Evolutionary conservation across 2,113 vertebrate species (phyloP), one percentile per base, ranked within the genome.

Genomic region (Leucosticte australis): DNA sequence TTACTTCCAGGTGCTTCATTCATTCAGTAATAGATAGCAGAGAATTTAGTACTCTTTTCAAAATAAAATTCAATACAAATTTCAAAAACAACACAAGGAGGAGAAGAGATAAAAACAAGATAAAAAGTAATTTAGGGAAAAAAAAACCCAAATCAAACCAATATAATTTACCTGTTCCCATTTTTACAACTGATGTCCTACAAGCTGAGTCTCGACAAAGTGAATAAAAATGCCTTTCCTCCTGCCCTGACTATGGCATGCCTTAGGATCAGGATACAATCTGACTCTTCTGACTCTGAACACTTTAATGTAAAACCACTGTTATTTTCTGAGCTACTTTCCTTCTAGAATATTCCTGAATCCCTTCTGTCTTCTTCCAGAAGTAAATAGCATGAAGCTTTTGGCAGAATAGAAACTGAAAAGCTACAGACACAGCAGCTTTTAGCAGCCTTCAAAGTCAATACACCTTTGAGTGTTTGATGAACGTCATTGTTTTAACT

Each of bases 221-320:
- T 70, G 13, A 65, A 56, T 26, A 82, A 68, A 57, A 1, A 3
- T 18, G 2, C 4, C 22, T 60, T 70, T 70, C 13, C 21, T 83
- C 7, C 22, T 63, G 26, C 37, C 7, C 15, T 87, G 37, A 24
- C 53, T 27, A 21, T 37, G 39, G n/a, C 15, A 11, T 12, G 3
- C 35, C 31, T 60, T 62, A 27, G 28, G 22, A 69, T 23, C 23
- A 92, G 35, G 23, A 30, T 27, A 21, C 1, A 0, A 55, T 49
- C 35, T 21, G 10, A 53, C 6, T 21, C 17, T 65, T 64, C 28
- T 69, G 37, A 42, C 20, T 63, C 39, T 41, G 55, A 67, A 52
- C 33, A 47, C 0, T 53, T 81, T 26, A 63, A 18, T 0, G 1
- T 33, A 18, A 74, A 83, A 39, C 17, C 4, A 1, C 21, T 42